These are phyloP conservation scores for Polia nebulosa DNA, from an alignment of 2,888 invertebrate genomes.

Conservation along the genomic window DNA sequence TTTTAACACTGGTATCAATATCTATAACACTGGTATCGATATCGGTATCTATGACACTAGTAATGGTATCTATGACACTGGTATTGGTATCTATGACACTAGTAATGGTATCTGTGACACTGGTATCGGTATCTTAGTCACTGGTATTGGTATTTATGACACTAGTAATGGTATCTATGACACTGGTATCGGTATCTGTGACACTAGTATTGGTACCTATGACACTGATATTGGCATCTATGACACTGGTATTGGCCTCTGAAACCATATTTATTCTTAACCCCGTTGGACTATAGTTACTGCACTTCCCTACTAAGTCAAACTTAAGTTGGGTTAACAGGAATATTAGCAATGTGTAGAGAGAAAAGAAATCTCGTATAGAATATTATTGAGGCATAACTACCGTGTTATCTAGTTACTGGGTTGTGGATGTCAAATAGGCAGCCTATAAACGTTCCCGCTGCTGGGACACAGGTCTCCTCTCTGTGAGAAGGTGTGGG, in stretches of 20 bases:
- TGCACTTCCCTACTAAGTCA: neutral
- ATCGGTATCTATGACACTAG: too few relatives aligned
- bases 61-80: neutral
- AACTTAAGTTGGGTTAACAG: conserved; percentile 15
- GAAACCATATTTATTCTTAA: neutral
- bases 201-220: neutral
- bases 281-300: neutral
- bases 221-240: neutral
- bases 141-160: neutral
- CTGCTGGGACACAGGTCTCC: too few relatives aligned
- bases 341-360: conserved; percentile 10
- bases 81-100: neutral
- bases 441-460: too few relatives aligned
- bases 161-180: neutral
- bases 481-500: too few relatives aligned
- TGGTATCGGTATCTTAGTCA: neutral
- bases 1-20: too few relatives aligned
- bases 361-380: neutral
- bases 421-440: too few relatives aligned
- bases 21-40: too few relatives aligned
- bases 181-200: neutral
- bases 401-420: too few relatives aligned
- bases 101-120: neutral
- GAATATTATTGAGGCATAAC: neutral
- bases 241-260: too few relatives aligned